These are phyloP conservation scores for Ennomos quercinarius DNA, from an alignment of 2,888 invertebrate genomes.

Conservation along the genomic window DNA sequence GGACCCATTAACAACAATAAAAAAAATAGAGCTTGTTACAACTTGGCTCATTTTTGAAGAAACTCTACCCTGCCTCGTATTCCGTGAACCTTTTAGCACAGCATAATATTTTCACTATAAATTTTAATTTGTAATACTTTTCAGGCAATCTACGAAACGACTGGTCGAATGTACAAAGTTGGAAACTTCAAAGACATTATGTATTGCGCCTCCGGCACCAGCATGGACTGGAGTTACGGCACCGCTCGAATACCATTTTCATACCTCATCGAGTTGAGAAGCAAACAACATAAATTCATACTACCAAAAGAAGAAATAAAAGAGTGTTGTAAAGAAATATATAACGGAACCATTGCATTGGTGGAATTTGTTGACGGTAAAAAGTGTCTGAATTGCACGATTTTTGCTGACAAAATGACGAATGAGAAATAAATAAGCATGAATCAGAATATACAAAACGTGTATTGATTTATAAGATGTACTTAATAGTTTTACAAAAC, in stretches of 20 bases:
- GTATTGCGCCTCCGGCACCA: constrained; percentile 76
- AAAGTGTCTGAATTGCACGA: constrained; percentile 60
- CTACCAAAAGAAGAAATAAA: constrained; percentile 68
- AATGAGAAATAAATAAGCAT: constrained; percentile 15
- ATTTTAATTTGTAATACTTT: constrained; percentile 37
- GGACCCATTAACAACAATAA: no score
- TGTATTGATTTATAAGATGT: constrained; percentile 21
- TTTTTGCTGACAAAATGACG: constrained; percentile 41
- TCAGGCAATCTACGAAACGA: constrained; percentile 74
- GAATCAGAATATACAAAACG: constrained; percentile 8
- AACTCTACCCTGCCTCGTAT: no score
- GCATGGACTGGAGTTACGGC: constrained; percentile 80
- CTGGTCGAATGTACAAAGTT: constrained; percentile 75
- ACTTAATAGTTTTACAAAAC: constrained; percentile 10
- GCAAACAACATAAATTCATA: constrained; percentile 67
- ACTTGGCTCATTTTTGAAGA: no score
- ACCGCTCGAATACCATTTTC: constrained; percentile 74
- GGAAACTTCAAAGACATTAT: constrained; percentile 78
- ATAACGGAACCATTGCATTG: constrained; percentile 66
- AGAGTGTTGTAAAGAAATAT: constrained; percentile 67
- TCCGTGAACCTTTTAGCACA: no score
- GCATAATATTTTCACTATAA: no score
- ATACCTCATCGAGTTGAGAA: constrained; percentile 72
- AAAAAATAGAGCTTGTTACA: no score
- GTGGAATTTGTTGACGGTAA: constrained; percentile 65